Conservation (phyloP, 2,113 vertebrate genomes). For the Sapajus apella region DNA sequence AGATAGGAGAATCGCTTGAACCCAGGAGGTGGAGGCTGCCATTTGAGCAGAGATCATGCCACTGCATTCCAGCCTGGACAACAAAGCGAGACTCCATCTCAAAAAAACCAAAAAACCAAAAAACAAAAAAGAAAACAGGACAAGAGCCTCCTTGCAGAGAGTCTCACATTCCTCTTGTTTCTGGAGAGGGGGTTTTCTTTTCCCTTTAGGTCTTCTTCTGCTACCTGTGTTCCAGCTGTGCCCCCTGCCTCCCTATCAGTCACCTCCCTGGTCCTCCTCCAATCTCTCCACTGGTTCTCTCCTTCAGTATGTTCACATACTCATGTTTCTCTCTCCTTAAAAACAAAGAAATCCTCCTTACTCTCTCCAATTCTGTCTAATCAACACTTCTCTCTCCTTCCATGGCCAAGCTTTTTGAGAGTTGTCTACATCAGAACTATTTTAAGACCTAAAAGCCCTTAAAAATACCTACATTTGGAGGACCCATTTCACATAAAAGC, state of each 20-base stretch:
- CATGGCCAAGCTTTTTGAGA: not conserved
- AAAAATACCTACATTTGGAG: not conserved
- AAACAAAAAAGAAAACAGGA: not conserved
- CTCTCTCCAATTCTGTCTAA: not conserved
- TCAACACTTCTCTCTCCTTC: not conserved
- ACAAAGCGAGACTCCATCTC: too few relatives aligned
- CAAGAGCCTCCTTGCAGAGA: not conserved
- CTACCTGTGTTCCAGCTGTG: not conserved
- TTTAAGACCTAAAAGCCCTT: constrained; percentile 39
- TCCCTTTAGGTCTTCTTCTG: not conserved
- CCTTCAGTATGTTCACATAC: too few relatives aligned
- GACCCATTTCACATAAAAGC: not conserved
- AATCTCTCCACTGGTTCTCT: not conserved
- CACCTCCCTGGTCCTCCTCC: not conserved
- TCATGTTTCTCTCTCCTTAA: not conserved
- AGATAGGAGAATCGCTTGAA: too few relatives aligned
- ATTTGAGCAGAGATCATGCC: too few relatives aligned
- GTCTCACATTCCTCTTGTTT: not conserved
- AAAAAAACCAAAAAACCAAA: too few relatives aligned
- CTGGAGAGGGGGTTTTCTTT: not conserved
- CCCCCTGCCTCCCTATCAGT: not conserved
- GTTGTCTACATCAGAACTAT: not conserved
- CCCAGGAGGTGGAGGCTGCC: too few relatives aligned
- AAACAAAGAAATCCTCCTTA: not conserved
- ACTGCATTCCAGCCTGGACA: too few relatives aligned